Base-by-base conservation (phyloP, 2,113 vertebrate genomes). In the Gobiocypris rarus region DNA sequence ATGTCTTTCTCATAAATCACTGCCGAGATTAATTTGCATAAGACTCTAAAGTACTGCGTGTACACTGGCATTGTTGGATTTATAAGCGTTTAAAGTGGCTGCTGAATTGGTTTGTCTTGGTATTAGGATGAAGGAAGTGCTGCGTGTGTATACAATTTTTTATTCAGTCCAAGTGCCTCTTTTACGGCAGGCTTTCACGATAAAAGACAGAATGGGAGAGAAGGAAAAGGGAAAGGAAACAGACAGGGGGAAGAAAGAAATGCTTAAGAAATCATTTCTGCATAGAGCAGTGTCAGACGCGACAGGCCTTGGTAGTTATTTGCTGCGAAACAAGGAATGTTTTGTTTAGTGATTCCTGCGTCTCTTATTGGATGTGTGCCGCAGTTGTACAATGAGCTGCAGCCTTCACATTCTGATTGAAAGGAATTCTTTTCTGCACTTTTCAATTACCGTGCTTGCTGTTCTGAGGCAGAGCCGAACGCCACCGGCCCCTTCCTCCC, bases 361-460 rank as follows among this genome's bases (percentile, higher is more conserved):
- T 93, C 92, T 92, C 78, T 43, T 63, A 70, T 83, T 84, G 84
- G 84, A 85, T 86, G 54, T 84, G 84, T 59, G 86, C 74, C 78
- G 82, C 11, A n/a, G 74, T 76, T 86, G 89, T 87, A 92, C 89
- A 91, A 90, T 86, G 77, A 84, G 70, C 59, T 74, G 48, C 82
- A 91, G 87, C 87, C 90, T 92, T 90, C 84, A 69, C 82, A 87
- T 89, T 69, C 45, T 79, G 87, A 90, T 89, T 91, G 90, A 92
- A 92, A 93, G 91, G 83, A 90, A 89, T 91, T 89, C 50, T 89
- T 92, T 92, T 87, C 85, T 88, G 61, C 78, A 82, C 87, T 92
- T 93, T 93, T 92, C 91, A 92, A 91, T 92, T 92, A 91, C 88
- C 69, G 89, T 82, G 84, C 76, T 77, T 82, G 50, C 81, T 70